A percentile compares a stretch with the other conserved stretches of the same genome.
Conservation (phyloP, 2,113 vertebrate genomes). For the Entosphenus tridentatus region DNA sequence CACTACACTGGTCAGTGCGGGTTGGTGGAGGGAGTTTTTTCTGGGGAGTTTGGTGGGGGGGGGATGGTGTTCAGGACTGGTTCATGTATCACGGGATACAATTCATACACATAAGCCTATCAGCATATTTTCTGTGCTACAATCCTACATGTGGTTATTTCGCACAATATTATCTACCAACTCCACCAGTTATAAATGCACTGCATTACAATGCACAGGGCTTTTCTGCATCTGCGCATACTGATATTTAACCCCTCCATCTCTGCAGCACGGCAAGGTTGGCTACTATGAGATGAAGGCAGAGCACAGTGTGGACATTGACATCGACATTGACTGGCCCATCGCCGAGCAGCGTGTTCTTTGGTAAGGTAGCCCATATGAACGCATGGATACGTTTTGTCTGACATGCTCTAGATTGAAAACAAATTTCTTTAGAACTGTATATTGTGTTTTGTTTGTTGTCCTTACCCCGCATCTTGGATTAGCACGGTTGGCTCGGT, state of each 20-base stretch:
- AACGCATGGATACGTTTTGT: not conserved
- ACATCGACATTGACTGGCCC: slow-evolving; percentile 89
- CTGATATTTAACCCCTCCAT: not conserved
- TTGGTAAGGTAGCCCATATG: slow-evolving; percentile 25
- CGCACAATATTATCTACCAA: no score
- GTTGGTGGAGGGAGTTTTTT: no score
- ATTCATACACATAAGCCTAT: no score
- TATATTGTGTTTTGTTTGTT: not conserved
- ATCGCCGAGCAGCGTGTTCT: slow-evolving; percentile 79
- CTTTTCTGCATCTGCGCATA: no score
- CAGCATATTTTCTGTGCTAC: no score
- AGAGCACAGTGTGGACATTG: slow-evolving; percentile 76
- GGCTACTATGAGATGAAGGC: slow-evolving; percentile 71
- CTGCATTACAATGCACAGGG: no score
- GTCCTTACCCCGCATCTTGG: not conserved
- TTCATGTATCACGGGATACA: no score
- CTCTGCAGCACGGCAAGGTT: slow-evolving; percentile 45
- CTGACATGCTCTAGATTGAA: not conserved
- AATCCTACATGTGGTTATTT: no score
- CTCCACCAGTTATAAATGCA: no score
- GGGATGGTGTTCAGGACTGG: no score
- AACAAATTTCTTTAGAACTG: not conserved
- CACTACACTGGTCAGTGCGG: no score
- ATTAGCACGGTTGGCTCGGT: not conserved
- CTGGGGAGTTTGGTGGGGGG: no score